phyloP scores from a whole-genome alignment of 2,888 invertebrate genomes.

The Nomada ruficornis region DNA sequence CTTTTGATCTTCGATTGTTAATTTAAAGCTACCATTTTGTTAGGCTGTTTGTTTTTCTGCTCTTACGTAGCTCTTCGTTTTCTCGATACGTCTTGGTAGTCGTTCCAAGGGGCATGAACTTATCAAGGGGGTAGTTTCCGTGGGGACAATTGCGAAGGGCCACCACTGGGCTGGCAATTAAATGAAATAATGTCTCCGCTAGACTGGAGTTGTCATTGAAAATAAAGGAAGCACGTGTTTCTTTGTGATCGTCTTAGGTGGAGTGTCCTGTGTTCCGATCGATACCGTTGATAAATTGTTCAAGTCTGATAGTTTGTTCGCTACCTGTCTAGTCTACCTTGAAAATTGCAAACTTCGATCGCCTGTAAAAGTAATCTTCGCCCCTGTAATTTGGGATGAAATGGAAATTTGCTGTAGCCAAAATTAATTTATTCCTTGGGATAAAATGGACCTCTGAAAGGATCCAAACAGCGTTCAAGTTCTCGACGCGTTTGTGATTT shows the following conservation, averaged over 20 bases:
- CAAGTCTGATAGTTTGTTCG: not conserved
- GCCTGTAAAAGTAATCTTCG: not conserved
- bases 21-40: constrained; percentile 30
- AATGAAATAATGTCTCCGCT: constrained; percentile 39
- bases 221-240: constrained; percentile 16
- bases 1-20: constrained; percentile 24
- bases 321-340: not conserved
- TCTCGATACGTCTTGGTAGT: not conserved
- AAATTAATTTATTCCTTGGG: too few species aligned
- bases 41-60: not conserved
- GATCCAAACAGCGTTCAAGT: too few species aligned
- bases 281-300: constrained; percentile 13
- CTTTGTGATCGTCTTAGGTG: constrained; percentile 2
- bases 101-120: constrained; percentile 26
- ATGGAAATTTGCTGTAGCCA: not conserved
- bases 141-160: constrained; percentile 12
- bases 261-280: not conserved
- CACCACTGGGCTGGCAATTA: constrained; percentile 23
- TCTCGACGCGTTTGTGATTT: too few species aligned
- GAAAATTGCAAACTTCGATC: too few species aligned
- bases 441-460: too few species aligned
- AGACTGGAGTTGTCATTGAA: constrained; percentile 37
- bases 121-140: constrained; percentile 36
- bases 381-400: not conserved
- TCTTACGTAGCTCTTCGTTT: not conserved